Evolutionary conservation across 2,797 vertebrate genomes (phyloP), one percentile per base, ranked within the genome.

Genomic region (Gobionotothen gibberifrons): DNA sequence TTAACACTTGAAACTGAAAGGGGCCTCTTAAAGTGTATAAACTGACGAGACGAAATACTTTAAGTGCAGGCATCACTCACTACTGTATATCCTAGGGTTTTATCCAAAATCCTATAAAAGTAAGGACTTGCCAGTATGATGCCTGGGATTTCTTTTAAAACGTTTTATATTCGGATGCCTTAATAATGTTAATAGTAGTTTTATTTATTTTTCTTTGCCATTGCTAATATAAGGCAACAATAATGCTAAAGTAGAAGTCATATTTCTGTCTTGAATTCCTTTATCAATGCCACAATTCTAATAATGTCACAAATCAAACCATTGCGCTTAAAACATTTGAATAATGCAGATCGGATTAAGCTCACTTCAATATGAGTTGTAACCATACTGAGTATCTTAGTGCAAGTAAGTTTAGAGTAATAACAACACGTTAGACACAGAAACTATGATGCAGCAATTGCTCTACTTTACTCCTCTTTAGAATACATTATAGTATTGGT

Each of bases 1-100:
- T 90, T 83, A 82, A 68, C 82, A 82, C 73, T 61, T 84, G 56
- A 64, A 57, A 69, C 66, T 79, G 62, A 73, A 74, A 79, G 36
- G 40, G 60, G 70, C 32, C 66, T 32, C 46, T 29, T 29, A 48
- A 63, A 65, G 59, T 81, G 51, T 68, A 51, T 36, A 66, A 69
- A 74, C 49, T 11, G 52, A 78, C 32, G 0, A 13, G n/a, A 78
- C 32, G 59, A 66, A 65, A 56, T 19, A 61, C 10, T 65, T 40
- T 13, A n/a, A 70, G 43, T 43, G 21, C 65, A 69, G 56, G 14
- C 16, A 55, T 72, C 19, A 19, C 10, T 62, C 64, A 64, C 66
- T 36, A 55, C 69, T 60, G 49, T 22, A 16, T 44, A 49, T 62
- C 16, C 72, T 21, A 9, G 21, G 26, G 15, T 58, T 61, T 59